Evolutionary conservation across 2,797 vertebrate species (phyloP).

Genomic region (Oreochromis mossambicus): DNA sequence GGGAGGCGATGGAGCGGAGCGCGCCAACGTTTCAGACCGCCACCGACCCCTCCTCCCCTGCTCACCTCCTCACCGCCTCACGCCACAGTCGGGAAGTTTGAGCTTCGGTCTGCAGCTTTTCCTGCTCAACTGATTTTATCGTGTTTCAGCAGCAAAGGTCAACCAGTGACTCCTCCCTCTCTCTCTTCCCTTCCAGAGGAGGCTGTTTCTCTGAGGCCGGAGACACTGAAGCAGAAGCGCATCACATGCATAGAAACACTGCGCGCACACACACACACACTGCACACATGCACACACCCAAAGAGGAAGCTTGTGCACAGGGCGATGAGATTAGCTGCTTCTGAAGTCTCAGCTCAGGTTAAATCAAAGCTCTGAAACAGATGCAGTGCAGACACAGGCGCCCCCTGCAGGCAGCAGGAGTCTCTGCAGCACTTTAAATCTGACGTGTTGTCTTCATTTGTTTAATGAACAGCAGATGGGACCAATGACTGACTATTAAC

Average conservation of each 20-base stretch:
- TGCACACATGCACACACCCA: background rate
- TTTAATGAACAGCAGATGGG: background rate
- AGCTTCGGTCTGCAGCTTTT: background rate
- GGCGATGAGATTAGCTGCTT: background rate
- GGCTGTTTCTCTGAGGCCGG: background rate
- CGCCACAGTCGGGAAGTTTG: background rate
- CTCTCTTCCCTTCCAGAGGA: background rate
- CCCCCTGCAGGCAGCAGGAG: background rate
- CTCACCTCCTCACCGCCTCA: no score
- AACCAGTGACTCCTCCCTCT: background rate
- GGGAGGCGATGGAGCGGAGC: background rate
- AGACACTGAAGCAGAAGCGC: background rate
- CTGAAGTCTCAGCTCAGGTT: background rate
- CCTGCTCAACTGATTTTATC: background rate
- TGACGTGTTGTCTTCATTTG: background rate
- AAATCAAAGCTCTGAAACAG: background rate
- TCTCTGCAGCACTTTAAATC: background rate
- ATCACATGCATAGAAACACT: background rate
- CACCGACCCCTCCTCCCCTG: background rate
- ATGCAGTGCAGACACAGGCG: background rate
- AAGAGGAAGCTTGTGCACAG: background rate
- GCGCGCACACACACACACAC: background rate
- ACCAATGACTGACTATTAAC: background rate
- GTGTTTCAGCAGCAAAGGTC: background rate
- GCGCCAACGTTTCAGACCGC: rapidly evolving